These are phyloP conservation scores for Acromyrmex heyeri DNA, from an alignment of 1,140 invertebrate species.

Conservation along the genomic window DNA sequence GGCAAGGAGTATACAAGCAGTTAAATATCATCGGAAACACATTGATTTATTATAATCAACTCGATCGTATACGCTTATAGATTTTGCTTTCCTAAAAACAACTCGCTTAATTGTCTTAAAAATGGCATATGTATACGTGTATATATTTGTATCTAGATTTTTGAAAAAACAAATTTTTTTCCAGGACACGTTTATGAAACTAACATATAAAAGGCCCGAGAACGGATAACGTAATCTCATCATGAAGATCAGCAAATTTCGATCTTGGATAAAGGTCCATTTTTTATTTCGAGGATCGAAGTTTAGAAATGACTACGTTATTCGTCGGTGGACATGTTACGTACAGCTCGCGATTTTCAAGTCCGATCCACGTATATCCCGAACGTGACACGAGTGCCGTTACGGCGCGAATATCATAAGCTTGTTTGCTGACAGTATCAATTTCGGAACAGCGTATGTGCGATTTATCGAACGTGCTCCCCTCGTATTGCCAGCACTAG, in stretches of 20 bases:
- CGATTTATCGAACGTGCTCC: constrained; percentile 80
- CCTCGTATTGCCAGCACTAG: constrained; percentile 59
- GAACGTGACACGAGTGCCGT: constrained; percentile 77
- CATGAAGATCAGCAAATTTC: neutral
- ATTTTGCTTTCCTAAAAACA: constrained; percentile 41
- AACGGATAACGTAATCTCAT: constrained; percentile 46
- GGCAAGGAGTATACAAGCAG: neutral
- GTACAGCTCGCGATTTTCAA: constrained; percentile 62
- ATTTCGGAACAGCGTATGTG: constrained; percentile 78
- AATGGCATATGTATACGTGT: constrained; percentile 34
- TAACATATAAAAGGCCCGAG: constrained; percentile 37
- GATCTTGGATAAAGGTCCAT: neutral
- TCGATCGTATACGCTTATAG: constrained; percentile 42
- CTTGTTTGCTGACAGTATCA: constrained; percentile 83
- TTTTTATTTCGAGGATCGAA: neutral
- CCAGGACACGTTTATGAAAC: constrained; percentile 19
- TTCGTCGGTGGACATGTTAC: constrained; percentile 53
- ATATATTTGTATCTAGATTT: constrained; percentile 16
- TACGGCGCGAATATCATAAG: constrained; percentile 70
- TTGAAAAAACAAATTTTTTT: constrained; percentile 15
- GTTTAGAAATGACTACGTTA: constrained; percentile 45
- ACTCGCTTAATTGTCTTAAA: constrained; percentile 36
- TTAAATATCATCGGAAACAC: constrained; percentile 17
- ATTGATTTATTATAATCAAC: constrained; percentile 36
- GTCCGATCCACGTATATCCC: constrained; percentile 67